Percentiles rank a stretch among this genome's conserved stretches.
Evolutionary conservation across 2,113 vertebrate species (phyloP).

Genomic region (Pycnonotus jocosus): DNA sequence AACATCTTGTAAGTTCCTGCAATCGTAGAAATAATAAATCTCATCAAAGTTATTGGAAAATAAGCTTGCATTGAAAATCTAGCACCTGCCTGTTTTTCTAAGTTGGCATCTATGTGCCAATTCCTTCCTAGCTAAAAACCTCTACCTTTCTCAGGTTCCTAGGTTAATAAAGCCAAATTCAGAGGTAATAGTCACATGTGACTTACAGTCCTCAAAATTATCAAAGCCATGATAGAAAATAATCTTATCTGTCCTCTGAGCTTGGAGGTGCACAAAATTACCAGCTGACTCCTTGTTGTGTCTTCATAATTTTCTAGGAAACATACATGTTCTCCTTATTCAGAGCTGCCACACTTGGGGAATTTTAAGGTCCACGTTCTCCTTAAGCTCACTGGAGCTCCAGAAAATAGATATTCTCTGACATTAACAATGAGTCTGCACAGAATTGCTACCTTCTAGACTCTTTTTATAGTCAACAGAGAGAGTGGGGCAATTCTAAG

Average conservation of each 20-base stretch:
- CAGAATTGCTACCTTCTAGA: background rate
- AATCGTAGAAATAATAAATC: background rate
- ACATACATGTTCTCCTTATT: background rate
- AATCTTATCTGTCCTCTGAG: background rate
- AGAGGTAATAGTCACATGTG: background rate
- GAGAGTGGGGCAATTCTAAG: background rate
- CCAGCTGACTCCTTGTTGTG: background rate
- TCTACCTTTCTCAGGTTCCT: background rate
- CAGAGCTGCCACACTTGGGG: background rate
- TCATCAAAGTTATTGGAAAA: background rate
- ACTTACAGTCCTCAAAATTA: background rate
- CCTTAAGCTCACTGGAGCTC: background rate
- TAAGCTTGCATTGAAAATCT: background rate
- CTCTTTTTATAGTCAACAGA: background rate
- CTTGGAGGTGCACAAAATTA: background rate
- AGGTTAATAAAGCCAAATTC: background rate
- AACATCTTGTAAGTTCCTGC: background rate
- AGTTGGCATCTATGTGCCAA: background rate
- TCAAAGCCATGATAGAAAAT: background rate
- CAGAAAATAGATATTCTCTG: background rate
- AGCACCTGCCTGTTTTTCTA: background rate
- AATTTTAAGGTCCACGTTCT: background rate
- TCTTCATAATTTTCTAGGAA: background rate
- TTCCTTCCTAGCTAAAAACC: background rate
- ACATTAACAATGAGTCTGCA: background rate